These are phyloP conservation scores for Trialeurodes vaporariorum DNA, from an alignment of 1,140 invertebrate genomes.

Conservation along the genomic window DNA sequence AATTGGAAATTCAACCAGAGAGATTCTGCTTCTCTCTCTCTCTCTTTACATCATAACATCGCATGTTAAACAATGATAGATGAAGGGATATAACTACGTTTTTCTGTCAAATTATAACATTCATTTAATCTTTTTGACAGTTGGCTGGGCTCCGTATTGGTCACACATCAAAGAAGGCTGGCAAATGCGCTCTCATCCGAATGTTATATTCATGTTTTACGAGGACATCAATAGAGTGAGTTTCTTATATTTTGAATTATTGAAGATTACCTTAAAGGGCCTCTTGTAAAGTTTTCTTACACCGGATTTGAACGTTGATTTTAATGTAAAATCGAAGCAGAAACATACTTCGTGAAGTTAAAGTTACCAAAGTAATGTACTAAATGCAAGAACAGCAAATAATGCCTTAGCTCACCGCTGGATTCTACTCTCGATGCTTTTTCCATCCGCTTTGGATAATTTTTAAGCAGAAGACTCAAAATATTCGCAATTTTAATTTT, in stretches of 20 bases:
- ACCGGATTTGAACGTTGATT: background rate
- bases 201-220: constrained; percentile 65
- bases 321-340: background rate
- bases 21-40: no score
- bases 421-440: no score
- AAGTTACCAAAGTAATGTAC: background rate
- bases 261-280: background rate
- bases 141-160: constrained; percentile 54
- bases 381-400: constrained; percentile 4
- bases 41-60: no score
- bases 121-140: background rate
- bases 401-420: no score
- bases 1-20: no score
- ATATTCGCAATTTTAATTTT: no score
- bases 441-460: no score
- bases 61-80: no score
- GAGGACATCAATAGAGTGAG: constrained; percentile 58
- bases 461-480: no score
- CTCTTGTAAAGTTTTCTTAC: constrained; percentile 3
- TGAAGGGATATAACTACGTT: no score
- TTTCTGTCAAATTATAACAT: no score
- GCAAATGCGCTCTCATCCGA: constrained; percentile 46
- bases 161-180: constrained; percentile 64
- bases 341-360: no score
- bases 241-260: background rate